phyloP scores from a whole-genome alignment of 2,797 vertebrate species.

The Gephyroberyx darwinii region DNA sequence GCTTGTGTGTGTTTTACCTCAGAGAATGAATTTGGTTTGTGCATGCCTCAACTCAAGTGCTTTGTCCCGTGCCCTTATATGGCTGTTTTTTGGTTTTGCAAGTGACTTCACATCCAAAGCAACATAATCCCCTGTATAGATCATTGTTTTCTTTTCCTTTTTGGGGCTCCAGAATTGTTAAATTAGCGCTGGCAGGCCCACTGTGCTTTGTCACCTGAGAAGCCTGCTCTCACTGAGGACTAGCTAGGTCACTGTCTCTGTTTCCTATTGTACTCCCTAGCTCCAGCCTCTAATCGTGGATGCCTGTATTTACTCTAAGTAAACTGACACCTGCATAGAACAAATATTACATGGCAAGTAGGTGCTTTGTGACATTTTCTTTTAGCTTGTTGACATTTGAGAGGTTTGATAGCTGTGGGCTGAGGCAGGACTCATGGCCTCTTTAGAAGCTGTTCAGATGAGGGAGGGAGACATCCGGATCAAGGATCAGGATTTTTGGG shows the following conservation, averaged over 20 bases:
- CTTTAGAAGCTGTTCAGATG: no score
- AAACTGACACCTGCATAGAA: conserved; percentile 31
- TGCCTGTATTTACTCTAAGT: conserved; percentile 46
- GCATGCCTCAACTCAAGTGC: conserved; percentile 27
- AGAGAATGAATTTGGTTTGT: conserved; percentile 38
- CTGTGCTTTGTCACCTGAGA: conserved; percentile 45
- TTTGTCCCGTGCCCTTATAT: conserved; percentile 61
- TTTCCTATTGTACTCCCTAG: conserved; percentile 1
- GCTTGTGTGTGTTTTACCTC: conserved; percentile 17
- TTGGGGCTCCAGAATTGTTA: conserved; percentile 34
- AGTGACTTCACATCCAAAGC: conserved; percentile 59
- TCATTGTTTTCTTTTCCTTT: conserved; percentile 47
- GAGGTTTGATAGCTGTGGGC: background rate
- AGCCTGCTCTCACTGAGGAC: conserved; percentile 23
- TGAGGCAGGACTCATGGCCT: background rate
- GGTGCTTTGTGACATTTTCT: conserved; percentile 12
- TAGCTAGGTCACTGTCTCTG: conserved; percentile 2
- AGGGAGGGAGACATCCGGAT: background rate
- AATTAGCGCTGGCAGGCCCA: conserved; percentile 33
- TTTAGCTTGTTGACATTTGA: conserved; percentile 14
- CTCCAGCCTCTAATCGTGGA: conserved; percentile 25
- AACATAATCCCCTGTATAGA: conserved; percentile 42
- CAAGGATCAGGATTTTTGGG: background rate
- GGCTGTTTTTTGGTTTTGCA: conserved; percentile 51
- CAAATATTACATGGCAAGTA: conserved; percentile 34